Evolutionary conservation across 2,888 invertebrate genomes (phyloP), one percentile per base, ranked within the genome.

Genomic region (Oeneis ivallda): DNA sequence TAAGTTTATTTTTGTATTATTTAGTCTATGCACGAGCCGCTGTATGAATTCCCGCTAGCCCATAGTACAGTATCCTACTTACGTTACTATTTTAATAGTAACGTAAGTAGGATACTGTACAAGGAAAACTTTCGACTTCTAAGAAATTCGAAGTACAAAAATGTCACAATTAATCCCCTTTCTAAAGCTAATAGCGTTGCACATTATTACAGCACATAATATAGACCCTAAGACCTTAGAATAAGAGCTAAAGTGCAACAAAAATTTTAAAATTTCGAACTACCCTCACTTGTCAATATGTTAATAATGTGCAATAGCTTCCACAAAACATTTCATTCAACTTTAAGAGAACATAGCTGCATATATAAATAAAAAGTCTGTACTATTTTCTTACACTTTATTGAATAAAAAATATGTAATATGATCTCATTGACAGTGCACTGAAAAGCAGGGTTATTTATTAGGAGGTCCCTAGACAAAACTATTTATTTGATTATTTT

Each of bases 401-500:
- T 77, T 79, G 77, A 64, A 71, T 72, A 71, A 66, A 63, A 65
- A 62, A 43, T 43, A 71, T 66, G 70, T 69, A 70, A 66, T 74
- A 76, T 78, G 82, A 85, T 84, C 82, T 84, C 82, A 79, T 80
- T 73, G 71, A 76, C 75, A 75, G 75, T 79, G 80, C 85, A 86
- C 82, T 84, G 75, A 73, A 83, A 87, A 81, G 83, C 89, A 90
- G 89, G 89, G 88, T 88, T 85, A 77, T 56, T 39, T 11, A 13
- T 53, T 72, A 79, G 60, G 53, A 39, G 26, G n/a, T 45, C 65
- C 61, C 32, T 53, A 54, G 64, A 67, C 58, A 58, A 64, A 67
- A 67, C 67, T 53, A 66, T 66, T 43, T 63, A 62, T 58, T 17
- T 11, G 41, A 11, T 41, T 41, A 41, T 41, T n/a, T n/a, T 11